These are phyloP conservation scores for Metridium senile DNA, from an alignment of 92 coral and sea anemone genomes.

Conservation along the genomic window DNA sequence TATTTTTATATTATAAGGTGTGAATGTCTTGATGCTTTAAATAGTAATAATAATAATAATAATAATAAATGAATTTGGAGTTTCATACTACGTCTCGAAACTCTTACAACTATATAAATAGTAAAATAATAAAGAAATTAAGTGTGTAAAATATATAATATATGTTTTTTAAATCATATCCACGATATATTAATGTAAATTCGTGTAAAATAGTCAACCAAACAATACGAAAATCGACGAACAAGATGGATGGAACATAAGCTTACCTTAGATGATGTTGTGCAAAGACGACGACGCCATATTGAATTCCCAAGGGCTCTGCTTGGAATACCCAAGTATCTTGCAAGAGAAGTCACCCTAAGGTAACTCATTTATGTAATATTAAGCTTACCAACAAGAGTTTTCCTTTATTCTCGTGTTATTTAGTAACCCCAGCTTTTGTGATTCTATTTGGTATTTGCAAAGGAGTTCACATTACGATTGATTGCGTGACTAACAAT, in stretches of 20 bases:
- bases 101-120: not conserved
- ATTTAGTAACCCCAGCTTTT: not conserved
- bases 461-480: not conserved
- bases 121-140: not conserved
- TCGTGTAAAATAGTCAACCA: too few species aligned
- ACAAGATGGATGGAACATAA: not conserved
- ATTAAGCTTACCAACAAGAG: not conserved
- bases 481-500: constrained; percentile 11
- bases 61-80: too few species aligned
- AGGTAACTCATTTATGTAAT: not conserved
- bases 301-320: constrained; percentile 13
- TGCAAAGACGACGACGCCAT: constrained; percentile 32
- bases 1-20: too few species aligned
- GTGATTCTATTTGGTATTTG: not conserved
- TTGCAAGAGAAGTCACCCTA: not conserved
- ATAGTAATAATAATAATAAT: too few species aligned
- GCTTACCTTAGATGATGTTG: constrained; percentile 28
- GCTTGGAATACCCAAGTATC: constrained; percentile 1
- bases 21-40: too few species aligned
- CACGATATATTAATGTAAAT: too few species aligned
- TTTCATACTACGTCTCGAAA: too few species aligned
- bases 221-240: too few species aligned
- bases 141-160: not conserved
- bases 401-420: not conserved
- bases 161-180: too few species aligned